These are phyloP conservation scores for Nephrotoma appendiculata DNA, from an alignment of 2,888 invertebrate species.

Conservation along the genomic window DNA sequence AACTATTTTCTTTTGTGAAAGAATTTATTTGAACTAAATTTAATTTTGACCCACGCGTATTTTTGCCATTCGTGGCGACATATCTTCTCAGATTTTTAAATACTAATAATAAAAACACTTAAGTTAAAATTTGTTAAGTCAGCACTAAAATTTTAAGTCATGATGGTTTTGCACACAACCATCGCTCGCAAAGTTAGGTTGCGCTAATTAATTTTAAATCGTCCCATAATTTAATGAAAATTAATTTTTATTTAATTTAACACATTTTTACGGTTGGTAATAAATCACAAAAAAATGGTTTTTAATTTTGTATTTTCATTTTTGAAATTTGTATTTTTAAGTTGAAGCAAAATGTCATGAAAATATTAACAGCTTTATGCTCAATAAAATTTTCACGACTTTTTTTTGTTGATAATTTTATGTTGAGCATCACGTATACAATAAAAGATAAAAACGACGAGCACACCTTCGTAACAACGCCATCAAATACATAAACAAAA, in stretches of 20 bases:
- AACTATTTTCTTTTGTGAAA: too few relatives aligned
- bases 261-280: not conserved
- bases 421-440: not conserved
- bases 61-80: too few relatives aligned
- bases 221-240: not conserved
- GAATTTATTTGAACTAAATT: too few relatives aligned
- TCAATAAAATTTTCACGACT: not conserved
- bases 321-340: not conserved
- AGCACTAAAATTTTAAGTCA: too few relatives aligned
- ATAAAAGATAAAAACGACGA: not conserved
- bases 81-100: too few relatives aligned
- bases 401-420: not conserved
- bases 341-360: not conserved
- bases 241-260: not conserved
- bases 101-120: too few relatives aligned
- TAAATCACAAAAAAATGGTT: not conserved
- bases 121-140: too few relatives aligned
- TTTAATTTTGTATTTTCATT: not conserved
- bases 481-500: too few relatives aligned
- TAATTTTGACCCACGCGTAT: too few relatives aligned
- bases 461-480: not conserved
- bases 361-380: not conserved
- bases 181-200: not conserved
- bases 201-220: not conserved
- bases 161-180: too few relatives aligned